Base-by-base conservation (phyloP, 2,113 vertebrate genomes). In the Plestiodon gilberti region DNA sequence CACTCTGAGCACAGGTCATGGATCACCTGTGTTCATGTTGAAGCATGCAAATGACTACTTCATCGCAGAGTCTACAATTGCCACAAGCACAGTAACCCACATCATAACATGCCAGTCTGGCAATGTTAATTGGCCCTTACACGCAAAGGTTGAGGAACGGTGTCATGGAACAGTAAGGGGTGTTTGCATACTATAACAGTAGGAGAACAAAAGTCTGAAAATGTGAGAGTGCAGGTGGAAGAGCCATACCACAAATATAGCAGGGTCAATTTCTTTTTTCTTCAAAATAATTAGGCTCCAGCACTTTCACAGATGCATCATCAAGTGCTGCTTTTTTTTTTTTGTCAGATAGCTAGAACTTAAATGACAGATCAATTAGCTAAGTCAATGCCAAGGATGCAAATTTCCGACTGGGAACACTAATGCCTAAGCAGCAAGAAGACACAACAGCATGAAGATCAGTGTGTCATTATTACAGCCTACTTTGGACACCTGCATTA, bases 341-440 rank as follows among this genome's bases (percentile, higher is more conserved):
- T 52, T 82, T 94, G 90, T 88, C 89, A 89, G 88, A 79, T 92
- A 83, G 10, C 67, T 76, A 67, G 85, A 1, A 4, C 75, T 74
- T 43, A 84, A 93, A 82, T 89, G 90, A 88, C 91, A 90, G 93
- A 77, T 88, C 70, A 90, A 88, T 94, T 90, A 94, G 89, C 90
- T 92, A 90, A 94, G 91, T 93, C 90, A 93, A 88, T 91, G 86
- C 89, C 80, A 90, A 88, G 88, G 89, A 91, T 93, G 93, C 90
- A 90, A 89, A 89, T 71, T 85, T 90, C 91, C 88, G 92, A 90
- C 90, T 93, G 87, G 91, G 88, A 86, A 89, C 82, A 86, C 79
- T 90, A 87, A 89, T 86, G 85, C 81, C 89, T 88, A 40, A 91
- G 89, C 86, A 91, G 89, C 86, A 92, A 78, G 88, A 91, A 92